These are phyloP conservation scores for Anabas testudineus DNA, from an alignment of 2,797 vertebrate species.

Conservation along the genomic window DNA sequence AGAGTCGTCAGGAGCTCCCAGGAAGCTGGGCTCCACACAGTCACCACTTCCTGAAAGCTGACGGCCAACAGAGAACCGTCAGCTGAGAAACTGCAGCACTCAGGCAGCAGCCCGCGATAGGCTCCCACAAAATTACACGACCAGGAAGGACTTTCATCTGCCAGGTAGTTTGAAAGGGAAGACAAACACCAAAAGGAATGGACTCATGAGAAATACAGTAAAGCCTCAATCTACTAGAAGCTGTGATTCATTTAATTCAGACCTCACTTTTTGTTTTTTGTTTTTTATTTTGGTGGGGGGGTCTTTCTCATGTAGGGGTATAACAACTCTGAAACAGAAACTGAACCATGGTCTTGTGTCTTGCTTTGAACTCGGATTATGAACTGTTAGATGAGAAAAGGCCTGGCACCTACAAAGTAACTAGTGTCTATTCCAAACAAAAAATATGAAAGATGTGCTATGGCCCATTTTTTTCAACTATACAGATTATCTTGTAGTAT, in stretches of 20 bases:
- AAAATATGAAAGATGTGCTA: no score
- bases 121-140: conserved; percentile 94
- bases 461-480: no score
- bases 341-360: no score
- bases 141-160: conserved; percentile 87
- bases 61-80: conserved; percentile 94
- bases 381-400: no score
- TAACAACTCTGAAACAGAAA: no score
- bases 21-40: conserved; percentile 90
- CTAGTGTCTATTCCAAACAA: no score
- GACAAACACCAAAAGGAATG: conserved; percentile 2
- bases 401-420: conserved; percentile 5
- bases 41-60: conserved; percentile 91
- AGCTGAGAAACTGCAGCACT: conserved; percentile 92
- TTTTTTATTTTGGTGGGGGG: no score
- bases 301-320: no score
- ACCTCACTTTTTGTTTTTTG: no score
- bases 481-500: no score
- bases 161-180: neutral
- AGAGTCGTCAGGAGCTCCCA: conserved; percentile 95
- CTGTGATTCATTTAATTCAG: neutral
- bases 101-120: conserved; percentile 90
- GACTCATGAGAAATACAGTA: conserved; percentile 34
- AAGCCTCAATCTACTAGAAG: neutral
- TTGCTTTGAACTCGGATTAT: no score